Percentiles rank a stretch among this genome's conserved stretches.
These are phyloP conservation scores for Zosterops hypoxanthus DNA, from an alignment of 2,113 vertebrate species.

Conservation along the genomic window DNA sequence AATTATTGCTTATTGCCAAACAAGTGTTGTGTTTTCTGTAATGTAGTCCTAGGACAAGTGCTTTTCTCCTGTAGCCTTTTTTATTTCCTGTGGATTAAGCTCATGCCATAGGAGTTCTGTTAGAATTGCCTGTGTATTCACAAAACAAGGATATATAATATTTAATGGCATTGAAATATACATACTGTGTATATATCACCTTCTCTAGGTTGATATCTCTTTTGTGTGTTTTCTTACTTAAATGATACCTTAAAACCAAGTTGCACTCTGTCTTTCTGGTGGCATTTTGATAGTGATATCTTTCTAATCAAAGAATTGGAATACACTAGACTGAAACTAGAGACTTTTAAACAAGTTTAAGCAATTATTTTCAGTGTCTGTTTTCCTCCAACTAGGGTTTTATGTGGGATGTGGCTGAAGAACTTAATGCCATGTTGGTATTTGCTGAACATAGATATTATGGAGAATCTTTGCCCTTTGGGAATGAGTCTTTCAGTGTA, in stretches of 20 bases:
- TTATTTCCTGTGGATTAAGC: background rate
- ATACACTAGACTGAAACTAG: background rate
- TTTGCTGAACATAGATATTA: slow-evolving; percentile 98
- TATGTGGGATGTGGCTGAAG: slow-evolving; percentile 93
- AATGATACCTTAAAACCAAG: background rate
- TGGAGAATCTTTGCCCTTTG: slow-evolving; percentile 93
- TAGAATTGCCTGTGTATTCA: background rate
- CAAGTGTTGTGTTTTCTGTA: background rate
- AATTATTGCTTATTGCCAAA: background rate
- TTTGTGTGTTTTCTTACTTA: background rate
- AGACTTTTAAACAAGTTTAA: background rate
- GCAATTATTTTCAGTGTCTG: background rate
- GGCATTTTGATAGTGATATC: background rate
- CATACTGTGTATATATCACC: background rate
- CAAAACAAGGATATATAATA: background rate
- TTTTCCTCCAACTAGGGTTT: slow-evolving; percentile 81
- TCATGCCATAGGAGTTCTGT: background rate
- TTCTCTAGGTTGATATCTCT: background rate
- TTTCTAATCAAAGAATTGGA: background rate
- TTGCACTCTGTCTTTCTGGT: background rate
- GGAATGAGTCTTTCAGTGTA: slow-evolving; percentile 85
- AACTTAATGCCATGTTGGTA: slow-evolving; percentile 90
- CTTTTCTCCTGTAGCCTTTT: background rate
- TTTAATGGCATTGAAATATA: background rate
- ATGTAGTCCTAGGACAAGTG: background rate